These are phyloP conservation scores for Rhabditoides inermis DNA, from an alignment of 2,888 invertebrate species.

Conservation along the genomic window DNA sequence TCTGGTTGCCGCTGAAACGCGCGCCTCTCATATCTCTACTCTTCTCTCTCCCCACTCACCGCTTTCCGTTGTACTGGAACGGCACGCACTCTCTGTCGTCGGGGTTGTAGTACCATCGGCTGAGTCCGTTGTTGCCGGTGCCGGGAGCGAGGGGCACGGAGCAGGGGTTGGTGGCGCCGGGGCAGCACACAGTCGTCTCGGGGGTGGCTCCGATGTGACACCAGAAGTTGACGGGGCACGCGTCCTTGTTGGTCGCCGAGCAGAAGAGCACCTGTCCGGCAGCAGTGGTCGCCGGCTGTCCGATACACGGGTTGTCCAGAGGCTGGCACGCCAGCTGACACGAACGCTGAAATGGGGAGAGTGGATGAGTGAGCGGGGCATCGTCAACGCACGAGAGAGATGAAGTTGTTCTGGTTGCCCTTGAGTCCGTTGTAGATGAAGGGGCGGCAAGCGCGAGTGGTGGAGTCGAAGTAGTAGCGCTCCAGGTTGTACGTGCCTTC, in stretches of 20 bases:
- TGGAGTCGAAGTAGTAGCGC: slow-evolving; percentile 43
- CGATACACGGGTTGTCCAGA: slow-evolving; percentile 52
- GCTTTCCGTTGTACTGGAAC: slow-evolving; percentile 51
- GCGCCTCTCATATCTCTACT: too few relatives aligned
- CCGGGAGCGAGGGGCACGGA: slow-evolving; percentile 52
- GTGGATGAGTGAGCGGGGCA: neutral
- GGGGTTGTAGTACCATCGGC: slow-evolving; percentile 50
- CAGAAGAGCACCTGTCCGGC: slow-evolving; percentile 35
- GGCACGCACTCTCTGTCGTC: slow-evolving; percentile 50
- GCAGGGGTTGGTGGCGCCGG: slow-evolving; percentile 51
- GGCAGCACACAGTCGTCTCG: slow-evolving; percentile 51
- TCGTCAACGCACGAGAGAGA: slow-evolving; percentile 23
- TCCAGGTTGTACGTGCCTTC: slow-evolving; percentile 48
- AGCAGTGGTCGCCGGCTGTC: slow-evolving; percentile 49
- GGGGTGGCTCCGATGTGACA: slow-evolving; percentile 48
- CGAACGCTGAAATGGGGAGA: slow-evolving; percentile 26
- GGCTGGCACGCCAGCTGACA: slow-evolving; percentile 51
- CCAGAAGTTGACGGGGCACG: slow-evolving; percentile 48
- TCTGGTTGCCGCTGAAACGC: slow-evolving; percentile 50
- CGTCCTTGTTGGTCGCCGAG: slow-evolving; percentile 9
- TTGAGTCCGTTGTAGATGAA: slow-evolving; percentile 49
- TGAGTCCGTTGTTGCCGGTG: slow-evolving; percentile 43
- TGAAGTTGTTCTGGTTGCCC: slow-evolving; percentile 52
- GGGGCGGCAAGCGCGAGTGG: slow-evolving; percentile 42
- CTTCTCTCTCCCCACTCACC: too few relatives aligned